Evolutionary conservation across 2,797 vertebrate species (phyloP), one percentile per base, ranked within the genome.

Genomic region (Pyrrhura leucotis): DNA sequence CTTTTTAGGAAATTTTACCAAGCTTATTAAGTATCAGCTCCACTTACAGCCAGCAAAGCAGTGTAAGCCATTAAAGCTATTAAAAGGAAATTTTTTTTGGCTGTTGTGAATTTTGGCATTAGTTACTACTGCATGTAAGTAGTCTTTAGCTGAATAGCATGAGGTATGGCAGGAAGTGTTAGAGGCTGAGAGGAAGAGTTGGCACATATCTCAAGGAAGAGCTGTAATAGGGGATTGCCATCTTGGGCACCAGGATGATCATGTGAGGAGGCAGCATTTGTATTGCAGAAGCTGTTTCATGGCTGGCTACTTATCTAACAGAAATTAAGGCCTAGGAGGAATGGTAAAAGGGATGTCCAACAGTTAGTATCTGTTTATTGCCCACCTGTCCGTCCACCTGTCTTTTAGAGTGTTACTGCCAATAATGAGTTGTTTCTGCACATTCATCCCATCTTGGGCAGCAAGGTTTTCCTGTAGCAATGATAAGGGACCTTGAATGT

Each of bases 1-100:
- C 88, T 74, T 77, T 72, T 39, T 23, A 69, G 53, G 77, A 66
- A 84, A 69, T 66, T 25, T 88, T 79, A 62, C 31, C 20, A 51
- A 28, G 9, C 29, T 62, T 85, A 59, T 44, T n/a, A 66, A 0
- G 0, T 78, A 72, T 10, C 42, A 67, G 16, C 31, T 89, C 37
- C 26, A 26, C 18, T 71, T 73, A 65, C 26, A 85, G 50, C 35
- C 69, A 83, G 26, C 0, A 0, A 80, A 91, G 50, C 28, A 89
- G 22, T 44, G 73, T 35, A 91, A 94, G 26, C 21, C 66, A 91
- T 85, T 82, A 88, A 83, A 83, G 56, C 33, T 90, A 90, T 83
- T 94, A 75, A 94, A 92, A 88, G 40, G n/a, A 88, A 53, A 5
- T 28, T 48, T 77, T 93, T 94, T 94, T 91, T 88, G 68, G 40